Evolutionary conservation across 2,113 vertebrate species (phyloP), one percentile per base, ranked within the genome.

Genomic region (Melanotaenia duboulayi): DNA sequence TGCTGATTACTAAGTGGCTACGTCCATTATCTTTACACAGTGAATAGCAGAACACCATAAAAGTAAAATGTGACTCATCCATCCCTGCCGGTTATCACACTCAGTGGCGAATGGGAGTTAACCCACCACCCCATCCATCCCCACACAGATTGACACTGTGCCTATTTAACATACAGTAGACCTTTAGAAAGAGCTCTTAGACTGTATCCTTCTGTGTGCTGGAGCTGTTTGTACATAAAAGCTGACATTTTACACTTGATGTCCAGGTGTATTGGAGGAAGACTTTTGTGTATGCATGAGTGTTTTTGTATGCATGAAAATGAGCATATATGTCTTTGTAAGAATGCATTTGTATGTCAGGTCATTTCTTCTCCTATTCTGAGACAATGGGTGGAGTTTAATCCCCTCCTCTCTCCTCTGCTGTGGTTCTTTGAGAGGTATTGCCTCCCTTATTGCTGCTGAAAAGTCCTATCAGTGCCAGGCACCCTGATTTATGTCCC

Each of bases 401-500:
- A 82, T 82, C 76, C 76, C 50, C 48, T 76, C 58, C 81, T 73
- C 71, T 23, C 58, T 78, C 74, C 76, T 69, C 25, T 60, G 65
- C 81, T 50, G 54, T n/a, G 63, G 25, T 48, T 52, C 63, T 82
- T 63, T 61, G 82, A 92, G 91, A 92, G 82, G 90, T 86, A 92
- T 92, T 89, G 80, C 89, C 73, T 89, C 78, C 65, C 78, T 91
- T 86, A 93, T 92, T 91, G 88, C 90, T 87, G 83, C 80, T 91
- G 92, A 92, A 92, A 92, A 90, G 89, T 82, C 85, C 90, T 90
- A 92, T 92, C 91, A 92, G 90, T 91, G 92, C 90, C 90, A 86
- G 75, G 76, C 63, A 19, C 49, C 1, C 87, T 93, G 91, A 93
- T 93, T 91, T 93, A 93, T 92, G 88, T 91, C 74, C 69, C 85